Percentiles rank a stretch among this genome's conserved stretches.
Conservation (phyloP, 2,888 invertebrate genomes). For the Orthosia cruda region DNA sequence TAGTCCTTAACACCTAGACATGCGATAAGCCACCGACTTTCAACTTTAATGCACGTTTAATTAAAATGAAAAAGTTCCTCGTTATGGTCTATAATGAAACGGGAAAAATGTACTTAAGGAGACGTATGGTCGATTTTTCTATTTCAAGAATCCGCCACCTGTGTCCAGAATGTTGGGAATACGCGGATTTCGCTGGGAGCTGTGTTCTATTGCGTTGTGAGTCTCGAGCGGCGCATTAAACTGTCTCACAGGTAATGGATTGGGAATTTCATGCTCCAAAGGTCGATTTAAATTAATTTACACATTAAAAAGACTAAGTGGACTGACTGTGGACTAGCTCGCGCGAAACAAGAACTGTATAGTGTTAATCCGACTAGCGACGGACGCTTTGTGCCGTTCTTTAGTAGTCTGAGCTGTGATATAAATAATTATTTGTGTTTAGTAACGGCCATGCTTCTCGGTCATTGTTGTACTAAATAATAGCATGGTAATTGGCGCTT, state of each 20-base stretch:
- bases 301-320: constrained; percentile 86
- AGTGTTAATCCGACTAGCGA: constrained; percentile 84
- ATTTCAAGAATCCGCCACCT: constrained; percentile 82
- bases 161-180: constrained; percentile 79
- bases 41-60: constrained; percentile 86
- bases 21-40: constrained; percentile 81
- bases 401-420: constrained; percentile 34
- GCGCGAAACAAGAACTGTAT: constrained; percentile 83
- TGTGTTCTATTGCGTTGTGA: constrained; percentile 78
- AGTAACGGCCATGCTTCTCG: constrained; percentile 14
- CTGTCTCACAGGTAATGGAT: constrained; percentile 87
- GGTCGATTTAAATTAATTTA: constrained; percentile 90
- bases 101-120: constrained; percentile 76
- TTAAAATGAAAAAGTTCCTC: constrained; percentile 86
- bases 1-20: constrained; percentile 87
- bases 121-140: constrained; percentile 79
- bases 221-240: constrained; percentile 82
- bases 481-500: constrained; percentile 2
- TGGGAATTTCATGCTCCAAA: constrained; percentile 87
- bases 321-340: constrained; percentile 75
- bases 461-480: constrained; percentile 25
- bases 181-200: constrained; percentile 76
- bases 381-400: constrained; percentile 69
- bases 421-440: constrained; percentile 35
- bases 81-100: constrained; percentile 82